These are phyloP conservation scores for Phragmatobia fuliginosa DNA, from an alignment of 2,888 invertebrate species.

Conservation along the genomic window DNA sequence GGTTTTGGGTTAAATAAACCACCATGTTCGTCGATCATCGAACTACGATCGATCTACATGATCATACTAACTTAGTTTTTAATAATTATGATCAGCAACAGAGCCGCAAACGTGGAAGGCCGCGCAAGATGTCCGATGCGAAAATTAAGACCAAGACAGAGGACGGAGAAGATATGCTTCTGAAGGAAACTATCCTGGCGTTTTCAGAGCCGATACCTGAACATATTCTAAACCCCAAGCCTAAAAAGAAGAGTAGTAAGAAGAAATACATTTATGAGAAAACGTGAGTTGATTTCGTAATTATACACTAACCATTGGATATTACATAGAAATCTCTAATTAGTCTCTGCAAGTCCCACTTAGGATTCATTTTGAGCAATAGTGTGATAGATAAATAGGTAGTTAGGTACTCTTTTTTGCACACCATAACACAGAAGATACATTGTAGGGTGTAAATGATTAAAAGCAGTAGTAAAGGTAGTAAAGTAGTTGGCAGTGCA, in stretches of 20 bases:
- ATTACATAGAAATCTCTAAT: too few relatives aligned
- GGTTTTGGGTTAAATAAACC: too few relatives aligned
- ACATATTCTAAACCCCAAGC: constrained; percentile 78
- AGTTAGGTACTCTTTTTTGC: too few relatives aligned
- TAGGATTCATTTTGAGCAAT: too few relatives aligned
- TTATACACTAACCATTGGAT: neutral
- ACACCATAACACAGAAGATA: too few relatives aligned
- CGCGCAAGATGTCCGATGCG: constrained; percentile 62
- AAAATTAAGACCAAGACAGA: constrained; percentile 54
- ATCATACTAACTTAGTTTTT: neutral
- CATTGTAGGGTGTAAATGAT: too few relatives aligned
- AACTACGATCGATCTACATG: too few relatives aligned
- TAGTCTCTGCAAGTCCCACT: too few relatives aligned
- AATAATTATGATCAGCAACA: constrained; percentile 20
- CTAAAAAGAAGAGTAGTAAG: constrained; percentile 71
- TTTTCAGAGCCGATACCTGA: constrained; percentile 83
- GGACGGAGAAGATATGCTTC: constrained; percentile 75
- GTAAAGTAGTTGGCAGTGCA: too few relatives aligned
- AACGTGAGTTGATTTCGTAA: constrained; percentile 66
- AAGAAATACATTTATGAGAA: constrained; percentile 80
- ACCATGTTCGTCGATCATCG: too few relatives aligned
- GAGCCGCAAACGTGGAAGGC: constrained; percentile 74
- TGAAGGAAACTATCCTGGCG: constrained; percentile 82
- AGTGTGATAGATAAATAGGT: too few relatives aligned
- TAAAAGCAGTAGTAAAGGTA: too few relatives aligned